Percentiles rank a stretch among this genome's conserved stretches.
Evolutionary conservation across 2,113 vertebrate genomes (phyloP).

Genomic region (Polypterus senegalus): DNA sequence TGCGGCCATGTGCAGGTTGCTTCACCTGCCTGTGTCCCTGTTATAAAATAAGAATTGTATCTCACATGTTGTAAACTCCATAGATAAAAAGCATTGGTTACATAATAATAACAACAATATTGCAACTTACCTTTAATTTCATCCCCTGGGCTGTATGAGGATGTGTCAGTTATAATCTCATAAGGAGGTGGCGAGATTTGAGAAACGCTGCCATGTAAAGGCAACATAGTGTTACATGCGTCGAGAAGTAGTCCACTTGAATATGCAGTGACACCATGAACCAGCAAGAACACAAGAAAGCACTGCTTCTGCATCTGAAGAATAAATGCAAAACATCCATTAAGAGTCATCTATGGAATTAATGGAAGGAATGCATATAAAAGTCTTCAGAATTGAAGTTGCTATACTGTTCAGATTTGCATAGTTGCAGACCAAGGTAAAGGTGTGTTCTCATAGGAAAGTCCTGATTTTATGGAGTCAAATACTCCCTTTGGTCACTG

Average conservation of each 20-base stretch:
- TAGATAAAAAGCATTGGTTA: no score
- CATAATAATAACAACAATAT: not conserved
- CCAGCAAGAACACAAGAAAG: not conserved
- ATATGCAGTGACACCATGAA: conserved; percentile 12
- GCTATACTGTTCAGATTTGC: not conserved
- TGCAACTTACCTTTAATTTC: conserved; percentile 22
- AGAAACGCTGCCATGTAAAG: not conserved
- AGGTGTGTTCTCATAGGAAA: not conserved
- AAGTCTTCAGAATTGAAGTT: not conserved
- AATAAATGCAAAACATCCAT: not conserved
- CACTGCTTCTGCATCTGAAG: conserved; percentile 11
- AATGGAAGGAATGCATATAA: not conserved
- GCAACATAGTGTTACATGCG: conserved; percentile 18
- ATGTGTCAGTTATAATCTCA: conserved; percentile 15
- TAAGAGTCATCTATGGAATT: no score
- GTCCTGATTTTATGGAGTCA: not conserved
- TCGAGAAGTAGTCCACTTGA: conserved; percentile 4
- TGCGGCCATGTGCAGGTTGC: no score
- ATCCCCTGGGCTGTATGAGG: conserved; percentile 19
- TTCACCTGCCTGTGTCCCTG: no score
- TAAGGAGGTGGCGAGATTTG: conserved; percentile 13
- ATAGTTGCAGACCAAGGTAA: not conserved
- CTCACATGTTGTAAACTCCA: no score
- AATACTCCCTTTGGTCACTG: not conserved
- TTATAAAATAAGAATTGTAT: no score